Percentiles rank a stretch among this genome's conserved stretches.
Conservation (phyloP, 1,140 invertebrate species). For the Streblospio benedicti region DNA sequence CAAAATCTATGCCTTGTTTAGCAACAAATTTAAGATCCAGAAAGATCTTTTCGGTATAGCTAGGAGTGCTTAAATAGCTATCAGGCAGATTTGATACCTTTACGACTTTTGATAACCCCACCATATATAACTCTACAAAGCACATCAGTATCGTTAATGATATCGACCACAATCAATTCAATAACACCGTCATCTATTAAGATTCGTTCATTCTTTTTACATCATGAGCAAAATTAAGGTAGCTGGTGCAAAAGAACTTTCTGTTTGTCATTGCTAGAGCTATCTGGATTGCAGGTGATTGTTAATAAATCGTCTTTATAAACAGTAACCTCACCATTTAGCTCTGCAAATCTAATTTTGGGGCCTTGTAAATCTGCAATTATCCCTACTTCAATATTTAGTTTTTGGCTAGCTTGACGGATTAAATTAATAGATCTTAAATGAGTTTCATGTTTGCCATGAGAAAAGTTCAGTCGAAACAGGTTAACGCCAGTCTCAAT, state of each 20-base stretch:
- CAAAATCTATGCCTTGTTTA: conserved; percentile 81
- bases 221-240: not conserved
- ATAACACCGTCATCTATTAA: conserved; percentile 97
- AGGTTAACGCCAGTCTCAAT: conserved; percentile 98
- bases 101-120: conserved; percentile 93
- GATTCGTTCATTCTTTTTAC: conserved; percentile 57
- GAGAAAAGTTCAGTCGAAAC: conserved; percentile 94
- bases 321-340: conserved; percentile 61
- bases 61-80: conserved; percentile 88
- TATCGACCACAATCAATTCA: conserved; percentile 65
- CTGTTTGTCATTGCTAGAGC: not conserved
- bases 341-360: conserved; percentile 88
- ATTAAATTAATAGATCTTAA: conserved; percentile 81
- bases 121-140: conserved; percentile 20
- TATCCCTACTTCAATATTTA: conserved; percentile 79
- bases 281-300: not conserved
- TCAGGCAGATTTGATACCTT: conserved; percentile 99
- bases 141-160: conserved; percentile 11
- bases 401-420: conserved; percentile 69
- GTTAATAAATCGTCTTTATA: not conserved
- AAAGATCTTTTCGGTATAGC: conserved; percentile 96
- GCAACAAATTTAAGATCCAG: conserved; percentile 89
- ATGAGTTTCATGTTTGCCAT: conserved; percentile 94
- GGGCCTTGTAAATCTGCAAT: conserved; percentile 95
- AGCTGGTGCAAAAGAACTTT: not conserved